Conservation (phyloP, 2,797 vertebrate species). For the Microctenopoma stevenorrisi region DNA sequence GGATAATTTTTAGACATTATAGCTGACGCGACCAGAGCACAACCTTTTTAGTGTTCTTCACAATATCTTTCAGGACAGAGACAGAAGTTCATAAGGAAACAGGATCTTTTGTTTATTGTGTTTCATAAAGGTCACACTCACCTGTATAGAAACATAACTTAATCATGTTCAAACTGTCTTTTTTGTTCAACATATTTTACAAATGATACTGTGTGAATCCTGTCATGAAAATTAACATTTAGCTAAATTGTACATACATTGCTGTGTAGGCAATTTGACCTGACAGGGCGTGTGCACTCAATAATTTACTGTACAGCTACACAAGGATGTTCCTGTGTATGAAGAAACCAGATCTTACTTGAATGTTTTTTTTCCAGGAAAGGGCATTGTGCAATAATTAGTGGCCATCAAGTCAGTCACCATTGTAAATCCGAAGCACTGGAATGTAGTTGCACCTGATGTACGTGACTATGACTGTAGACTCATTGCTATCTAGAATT, state of each 20-base stretch:
- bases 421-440: too few relatives aligned
- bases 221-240: background rate
- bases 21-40: slow-evolving; percentile 35
- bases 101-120: slow-evolving; percentile 43
- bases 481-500: too few relatives aligned
- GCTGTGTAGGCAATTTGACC: background rate
- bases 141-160: slow-evolving; percentile 4
- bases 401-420: too few relatives aligned
- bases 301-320: background rate
- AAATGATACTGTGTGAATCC: slow-evolving; percentile 4
- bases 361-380: background rate
- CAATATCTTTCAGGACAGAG: slow-evolving; percentile 15
- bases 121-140: slow-evolving; percentile 23
- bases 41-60: slow-evolving; percentile 46
- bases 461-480: too few relatives aligned
- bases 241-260: background rate
- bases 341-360: background rate
- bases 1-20: slow-evolving; percentile 26
- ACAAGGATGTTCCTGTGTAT: background rate
- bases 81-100: slow-evolving; percentile 35
- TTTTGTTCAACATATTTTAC: slow-evolving; percentile 30
- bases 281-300: too few relatives aligned
- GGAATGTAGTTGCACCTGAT: too few relatives aligned
- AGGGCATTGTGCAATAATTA: too few relatives aligned
- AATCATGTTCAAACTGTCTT: slow-evolving; percentile 8